Conservation (phyloP, 2,797 vertebrate genomes). For the Luscinia megarhynchos region DNA sequence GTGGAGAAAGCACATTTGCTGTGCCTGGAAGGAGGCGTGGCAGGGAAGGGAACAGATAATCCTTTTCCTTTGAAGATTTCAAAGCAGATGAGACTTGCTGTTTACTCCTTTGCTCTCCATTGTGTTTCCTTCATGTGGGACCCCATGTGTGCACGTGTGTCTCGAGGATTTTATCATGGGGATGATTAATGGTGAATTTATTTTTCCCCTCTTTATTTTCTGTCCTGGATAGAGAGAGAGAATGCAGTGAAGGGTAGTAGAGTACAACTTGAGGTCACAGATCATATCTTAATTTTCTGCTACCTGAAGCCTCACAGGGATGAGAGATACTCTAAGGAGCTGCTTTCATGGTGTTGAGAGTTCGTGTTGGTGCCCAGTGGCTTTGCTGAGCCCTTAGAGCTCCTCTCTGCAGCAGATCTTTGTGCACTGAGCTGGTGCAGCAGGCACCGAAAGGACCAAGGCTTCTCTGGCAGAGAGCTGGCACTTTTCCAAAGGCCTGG, state of each 20-base stretch:
- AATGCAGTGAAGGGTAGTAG: not conserved
- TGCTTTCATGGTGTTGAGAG: not conserved
- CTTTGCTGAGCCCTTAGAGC: not conserved
- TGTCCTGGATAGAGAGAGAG: not conserved
- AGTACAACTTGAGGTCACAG: not conserved
- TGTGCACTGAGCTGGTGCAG: not conserved
- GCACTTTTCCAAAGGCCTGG: not conserved
- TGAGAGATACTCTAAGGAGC: not conserved
- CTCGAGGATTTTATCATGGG: not conserved
- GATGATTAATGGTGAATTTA: not conserved
- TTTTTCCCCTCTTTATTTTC: too few relatives aligned
- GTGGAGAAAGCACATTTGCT: not conserved
- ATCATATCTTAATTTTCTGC: not conserved
- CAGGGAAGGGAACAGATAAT: not conserved
- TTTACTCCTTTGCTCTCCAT: not conserved
- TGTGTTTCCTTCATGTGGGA: not conserved
- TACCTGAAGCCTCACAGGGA: not conserved
- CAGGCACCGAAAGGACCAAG: not conserved
- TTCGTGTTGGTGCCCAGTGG: not conserved
- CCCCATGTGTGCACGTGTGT: not conserved
- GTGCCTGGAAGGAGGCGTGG: not conserved
- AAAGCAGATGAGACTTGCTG: not conserved
- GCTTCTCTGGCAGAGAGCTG: not conserved
- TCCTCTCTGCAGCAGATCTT: not conserved
- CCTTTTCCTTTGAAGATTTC: slow-evolving; percentile 1